Evolutionary conservation across 2,797 vertebrate species (phyloP).

Genomic region (Chloroceryle amazona): DNA sequence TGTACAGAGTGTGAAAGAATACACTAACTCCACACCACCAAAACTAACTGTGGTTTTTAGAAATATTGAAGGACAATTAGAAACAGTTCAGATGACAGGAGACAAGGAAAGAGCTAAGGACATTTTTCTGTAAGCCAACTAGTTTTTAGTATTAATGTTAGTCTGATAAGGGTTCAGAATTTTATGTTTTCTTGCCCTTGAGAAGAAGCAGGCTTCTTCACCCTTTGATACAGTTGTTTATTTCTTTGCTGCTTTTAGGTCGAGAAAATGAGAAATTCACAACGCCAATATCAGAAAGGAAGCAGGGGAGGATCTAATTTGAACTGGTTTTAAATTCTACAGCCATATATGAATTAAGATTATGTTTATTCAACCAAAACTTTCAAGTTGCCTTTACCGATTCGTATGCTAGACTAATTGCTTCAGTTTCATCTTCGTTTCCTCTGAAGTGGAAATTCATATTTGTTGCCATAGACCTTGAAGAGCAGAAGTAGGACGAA

Average conservation of each 20-base stretch:
- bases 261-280: neutral
- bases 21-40: neutral
- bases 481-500: neutral
- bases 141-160: neutral
- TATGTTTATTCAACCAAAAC: constrained; percentile 43
- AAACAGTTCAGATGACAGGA: neutral
- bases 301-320: constrained; percentile 46
- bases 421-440: constrained; percentile 30
- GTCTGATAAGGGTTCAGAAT: neutral
- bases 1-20: neutral
- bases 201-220: neutral
- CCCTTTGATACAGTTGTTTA: neutral
- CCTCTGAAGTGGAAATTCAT: neutral
- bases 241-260: neutral
- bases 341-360: constrained; percentile 24
- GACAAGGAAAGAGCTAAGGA: neutral
- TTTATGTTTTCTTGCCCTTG: neutral
- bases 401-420: constrained; percentile 27
- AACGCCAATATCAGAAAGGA: constrained; percentile 9
- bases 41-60: neutral
- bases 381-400: constrained; percentile 37
- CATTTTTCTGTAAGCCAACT: neutral
- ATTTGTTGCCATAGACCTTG: neutral
- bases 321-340: constrained; percentile 29
- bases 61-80: neutral